phyloP scores from a whole-genome alignment of 2,888 invertebrate genomes.

The Clostera curtula region DNA sequence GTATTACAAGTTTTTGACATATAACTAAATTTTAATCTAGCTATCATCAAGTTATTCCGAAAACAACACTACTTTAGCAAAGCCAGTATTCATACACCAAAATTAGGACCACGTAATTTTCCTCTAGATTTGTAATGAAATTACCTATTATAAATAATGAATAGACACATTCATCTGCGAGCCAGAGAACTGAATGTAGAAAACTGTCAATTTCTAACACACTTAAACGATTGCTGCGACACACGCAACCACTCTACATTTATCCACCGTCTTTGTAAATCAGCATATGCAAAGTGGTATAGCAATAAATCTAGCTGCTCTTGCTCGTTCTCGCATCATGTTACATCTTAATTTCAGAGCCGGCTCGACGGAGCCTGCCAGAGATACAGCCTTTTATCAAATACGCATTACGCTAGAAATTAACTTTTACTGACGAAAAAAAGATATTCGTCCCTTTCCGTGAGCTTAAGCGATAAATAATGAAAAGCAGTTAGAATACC shows the following conservation, averaged over 20 bases:
- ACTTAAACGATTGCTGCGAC: conserved; percentile 29
- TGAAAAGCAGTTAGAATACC: conserved; percentile 63
- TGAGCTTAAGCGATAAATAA: conserved; percentile 65
- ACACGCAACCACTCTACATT: conserved; percentile 38
- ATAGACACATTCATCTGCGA: conserved; percentile 1
- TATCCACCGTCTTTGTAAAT: conserved; percentile 69
- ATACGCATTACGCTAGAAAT: conserved; percentile 72
- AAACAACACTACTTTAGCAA: too few species aligned
- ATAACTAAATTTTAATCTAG: too few species aligned
- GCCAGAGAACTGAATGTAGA: too few species aligned
- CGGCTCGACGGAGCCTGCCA: conserved; percentile 69
- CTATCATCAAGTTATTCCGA: too few species aligned
- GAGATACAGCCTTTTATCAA: conserved; percentile 74
- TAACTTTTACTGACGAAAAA: conserved; percentile 62
- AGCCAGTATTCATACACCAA: too few species aligned
- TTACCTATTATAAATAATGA: conserved; percentile 2
- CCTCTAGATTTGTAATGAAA: too few species aligned
- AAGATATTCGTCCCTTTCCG: conserved; percentile 49
- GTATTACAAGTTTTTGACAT: too few species aligned
- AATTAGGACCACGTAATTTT: too few species aligned
- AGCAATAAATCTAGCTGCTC: conserved; percentile 75
- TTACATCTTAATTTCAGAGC: conserved; percentile 76
- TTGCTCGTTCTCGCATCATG: conserved; percentile 77
- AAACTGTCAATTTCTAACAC: conserved; percentile 17
- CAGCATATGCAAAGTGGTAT: conserved; percentile 77